Evolutionary conservation across 1,140 invertebrate genomes (phyloP), one percentile per base, ranked within the genome.

Genomic region (Ctenoplectra terminalis): DNA sequence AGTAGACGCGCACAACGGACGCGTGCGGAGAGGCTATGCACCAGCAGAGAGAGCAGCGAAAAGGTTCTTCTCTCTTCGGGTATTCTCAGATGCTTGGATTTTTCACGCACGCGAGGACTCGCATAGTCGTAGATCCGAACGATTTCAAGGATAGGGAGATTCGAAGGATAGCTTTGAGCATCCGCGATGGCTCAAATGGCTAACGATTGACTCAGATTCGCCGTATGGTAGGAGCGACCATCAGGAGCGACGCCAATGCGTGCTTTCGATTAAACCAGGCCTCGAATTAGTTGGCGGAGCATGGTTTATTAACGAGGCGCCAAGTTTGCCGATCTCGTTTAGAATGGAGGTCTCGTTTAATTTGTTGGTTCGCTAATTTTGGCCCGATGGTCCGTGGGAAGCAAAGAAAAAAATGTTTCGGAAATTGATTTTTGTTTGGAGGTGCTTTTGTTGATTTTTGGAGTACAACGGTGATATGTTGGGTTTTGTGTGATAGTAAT

Each of bases 41-140:
- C 66, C 71, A 29, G 50, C 63, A 37, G 23, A 80, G 56, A 81
- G 73, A 73, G 82, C 34, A 86, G 86, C 87, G 73, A 46, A 75
- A 58, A 86, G 70, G 63, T 81, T 83, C 81, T 52, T 83, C 81
- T 83, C 66, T 80, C 81, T 81, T 81, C 60, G 71, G 71, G 72
- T 83, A 80, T 72, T 87, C 37, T 37, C 29, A 46, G 77, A 29
- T 66, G 20, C 50, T 31, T 26, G 23, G 17, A 11, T 75, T 85
- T 52, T 71, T 26, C 50, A 46, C 69, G 69, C 69, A 71, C 48
- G 52, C 58, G 75, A 52, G 43, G 43, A 40, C 26, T 71, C 63
- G 48, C 74, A 82, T 86, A 78, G 71, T 64, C 71, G 48, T 80
- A 72, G 84, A 80, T 86, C 72, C 23, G 15, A 26, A 58, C 43